These are phyloP conservation scores for Tetropium fuscum DNA, from an alignment of 2,888 invertebrate genomes.

Conservation along the genomic window DNA sequence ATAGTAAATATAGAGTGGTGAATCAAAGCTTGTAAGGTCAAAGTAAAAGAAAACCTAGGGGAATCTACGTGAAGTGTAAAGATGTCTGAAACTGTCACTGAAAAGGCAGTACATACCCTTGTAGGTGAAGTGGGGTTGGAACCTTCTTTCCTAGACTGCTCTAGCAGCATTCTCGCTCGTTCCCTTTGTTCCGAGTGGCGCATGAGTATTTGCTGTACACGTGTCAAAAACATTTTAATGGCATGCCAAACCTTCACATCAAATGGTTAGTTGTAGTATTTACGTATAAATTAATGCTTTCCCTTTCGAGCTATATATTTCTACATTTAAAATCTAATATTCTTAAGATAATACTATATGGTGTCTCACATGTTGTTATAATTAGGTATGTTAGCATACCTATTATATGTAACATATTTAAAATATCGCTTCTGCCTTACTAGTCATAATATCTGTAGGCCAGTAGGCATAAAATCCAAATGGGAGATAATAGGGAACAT, in stretches of 20 bases:
- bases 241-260: slow-evolving; percentile 59
- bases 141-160: slow-evolving; percentile 78
- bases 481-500: no score
- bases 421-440: no score
- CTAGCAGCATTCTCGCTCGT: slow-evolving; percentile 84
- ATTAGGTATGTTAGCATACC: no score
- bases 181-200: slow-evolving; percentile 88
- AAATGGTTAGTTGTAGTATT: slow-evolving; percentile 43
- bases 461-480: no score
- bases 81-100: neutral
- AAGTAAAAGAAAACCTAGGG: slow-evolving; percentile 19
- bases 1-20: neutral
- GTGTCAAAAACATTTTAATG: slow-evolving; percentile 63
- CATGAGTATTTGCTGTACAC: slow-evolving; percentile 77
- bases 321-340: no score
- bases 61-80: slow-evolving; percentile 2
- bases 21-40: neutral
- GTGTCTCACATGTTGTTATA: no score
- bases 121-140: slow-evolving; percentile 62
- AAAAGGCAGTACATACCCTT: slow-evolving; percentile 62
- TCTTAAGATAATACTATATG: no score
- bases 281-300: slow-evolving; percentile 2
- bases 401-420: no score
- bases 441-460: no score
- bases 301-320: neutral